A percentile compares a stretch with the other conserved stretches of the same genome.
phyloP scores from a whole-genome alignment of 2,113 vertebrate species.

The Nansenia antarctica region DNA sequence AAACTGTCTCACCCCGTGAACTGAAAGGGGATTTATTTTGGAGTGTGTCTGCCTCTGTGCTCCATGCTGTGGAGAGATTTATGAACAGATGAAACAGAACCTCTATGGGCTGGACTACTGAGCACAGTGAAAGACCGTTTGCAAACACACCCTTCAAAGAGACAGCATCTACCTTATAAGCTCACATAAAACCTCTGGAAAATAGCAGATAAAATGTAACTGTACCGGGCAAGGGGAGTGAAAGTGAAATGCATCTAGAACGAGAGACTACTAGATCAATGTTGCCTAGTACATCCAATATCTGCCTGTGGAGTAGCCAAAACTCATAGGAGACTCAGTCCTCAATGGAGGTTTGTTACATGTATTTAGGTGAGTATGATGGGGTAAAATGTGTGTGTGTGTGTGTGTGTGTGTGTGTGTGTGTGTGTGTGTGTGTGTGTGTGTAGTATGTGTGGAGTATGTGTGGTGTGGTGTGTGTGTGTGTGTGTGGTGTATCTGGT shows the following conservation, averaged over 20 bases:
- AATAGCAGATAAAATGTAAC: too few species aligned
- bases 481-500: slow-evolving; percentile 10
- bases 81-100: slow-evolving; percentile 37
- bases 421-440: neutral
- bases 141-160: neutral
- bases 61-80: slow-evolving; percentile 44
- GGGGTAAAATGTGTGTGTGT: too few species aligned
- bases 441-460: neutral
- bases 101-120: slow-evolving; percentile 42
- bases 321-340: too few species aligned
- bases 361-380: too few species aligned
- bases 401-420: neutral
- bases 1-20: slow-evolving; percentile 22
- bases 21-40: neutral
- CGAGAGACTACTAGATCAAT: neutral
- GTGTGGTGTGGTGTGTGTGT: neutral
- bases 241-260: neutral
- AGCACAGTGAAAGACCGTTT: slow-evolving; percentile 21
- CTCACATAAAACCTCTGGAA: neutral
- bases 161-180: neutral
- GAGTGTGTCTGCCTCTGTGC: neutral
- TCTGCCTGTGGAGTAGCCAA: too few species aligned
- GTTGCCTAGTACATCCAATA: slow-evolving; percentile 14
- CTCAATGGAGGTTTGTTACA: too few species aligned
- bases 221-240: neutral